A percentile compares a stretch with the other conserved stretches of the same genome.
Evolutionary conservation across 92 coral and sea anemone genomes (phyloP).

Genomic region (Epizoanthus ramosus): DNA sequence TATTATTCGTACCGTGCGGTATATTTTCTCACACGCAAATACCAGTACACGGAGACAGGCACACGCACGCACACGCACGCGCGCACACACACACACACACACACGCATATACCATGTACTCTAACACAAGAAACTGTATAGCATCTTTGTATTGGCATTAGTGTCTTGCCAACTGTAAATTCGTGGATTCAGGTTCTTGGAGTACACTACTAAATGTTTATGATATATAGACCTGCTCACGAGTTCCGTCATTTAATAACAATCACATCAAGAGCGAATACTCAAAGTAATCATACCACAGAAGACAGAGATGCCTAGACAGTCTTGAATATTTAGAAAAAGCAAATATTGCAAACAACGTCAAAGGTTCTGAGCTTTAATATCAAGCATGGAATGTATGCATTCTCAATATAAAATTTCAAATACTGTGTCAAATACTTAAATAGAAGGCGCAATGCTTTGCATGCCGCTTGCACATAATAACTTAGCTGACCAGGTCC

Average conservation of each 20-base stretch:
- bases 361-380: conserved; percentile 27
- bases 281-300: background rate
- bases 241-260: background rate
- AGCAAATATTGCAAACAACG: conserved; percentile 23
- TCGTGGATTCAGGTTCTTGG: background rate
- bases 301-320: conserved; percentile 7
- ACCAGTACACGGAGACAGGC: too few species aligned
- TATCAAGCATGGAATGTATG: conserved; percentile 37
- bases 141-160: too few species aligned
- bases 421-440: conserved; percentile 27
- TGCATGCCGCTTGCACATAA: conserved; percentile 20
- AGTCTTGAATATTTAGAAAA: background rate
- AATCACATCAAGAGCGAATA: background rate
- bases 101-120: too few species aligned
- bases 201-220: background rate
- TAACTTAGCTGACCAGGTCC: conserved; percentile 25
- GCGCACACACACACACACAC: too few species aligned
- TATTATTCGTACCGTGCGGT: too few species aligned
- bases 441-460: conserved; percentile 41
- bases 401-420: conserved; percentile 37
- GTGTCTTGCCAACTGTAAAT: too few species aligned
- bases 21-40: too few species aligned
- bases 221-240: background rate
- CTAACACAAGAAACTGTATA: too few species aligned
- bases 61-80: too few species aligned